phyloP scores from a whole-genome alignment of 2,797 vertebrate species.

The Coluber constrictor region DNA sequence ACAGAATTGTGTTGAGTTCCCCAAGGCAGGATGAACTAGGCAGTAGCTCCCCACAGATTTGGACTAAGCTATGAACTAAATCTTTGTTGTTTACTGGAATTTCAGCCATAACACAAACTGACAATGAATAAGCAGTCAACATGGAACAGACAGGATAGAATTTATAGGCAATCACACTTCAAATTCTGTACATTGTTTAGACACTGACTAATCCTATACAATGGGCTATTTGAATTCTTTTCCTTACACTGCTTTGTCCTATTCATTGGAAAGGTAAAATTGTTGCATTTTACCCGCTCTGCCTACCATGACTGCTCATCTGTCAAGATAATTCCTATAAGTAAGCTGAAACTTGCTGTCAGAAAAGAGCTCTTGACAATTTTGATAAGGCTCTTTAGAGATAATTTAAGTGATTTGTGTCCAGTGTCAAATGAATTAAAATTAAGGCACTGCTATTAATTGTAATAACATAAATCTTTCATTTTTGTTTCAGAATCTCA shows the following conservation, averaged over 20 bases:
- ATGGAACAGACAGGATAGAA: not conserved
- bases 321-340: not conserved
- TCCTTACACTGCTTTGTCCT: not conserved
- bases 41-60: not conserved
- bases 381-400: not conserved
- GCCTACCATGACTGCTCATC: not conserved
- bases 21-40: not conserved
- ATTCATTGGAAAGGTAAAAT: not conserved
- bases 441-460: not conserved
- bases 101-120: not conserved
- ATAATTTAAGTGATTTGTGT: not conserved
- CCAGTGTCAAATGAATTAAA: not conserved
- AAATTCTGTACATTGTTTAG: not conserved
- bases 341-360: not conserved
- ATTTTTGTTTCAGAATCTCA: not conserved
- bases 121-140: not conserved
- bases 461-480: not conserved
- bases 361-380: not conserved
- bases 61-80: not conserved
- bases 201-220: not conserved
- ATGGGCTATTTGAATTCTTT: not conserved
- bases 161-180: not conserved
- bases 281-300: not conserved
- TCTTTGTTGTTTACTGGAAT: not conserved
- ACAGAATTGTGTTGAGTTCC: not conserved